phyloP scores from a whole-genome alignment of 2,797 vertebrate genomes.

The Lateolabrax maculatus region DNA sequence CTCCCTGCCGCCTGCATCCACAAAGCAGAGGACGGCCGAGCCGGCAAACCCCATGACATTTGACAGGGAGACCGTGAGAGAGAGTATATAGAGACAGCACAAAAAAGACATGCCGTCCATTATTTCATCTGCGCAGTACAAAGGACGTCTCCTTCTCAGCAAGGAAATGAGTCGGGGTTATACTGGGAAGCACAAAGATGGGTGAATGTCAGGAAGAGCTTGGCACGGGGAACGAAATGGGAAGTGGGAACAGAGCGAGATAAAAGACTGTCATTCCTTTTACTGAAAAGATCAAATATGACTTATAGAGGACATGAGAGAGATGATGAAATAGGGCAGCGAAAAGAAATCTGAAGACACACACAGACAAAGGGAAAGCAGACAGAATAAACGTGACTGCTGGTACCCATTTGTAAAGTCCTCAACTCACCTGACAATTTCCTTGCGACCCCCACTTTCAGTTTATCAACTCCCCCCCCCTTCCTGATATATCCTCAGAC shows the following conservation, averaged over 20 bases:
- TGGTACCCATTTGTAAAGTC: conserved; percentile 62
- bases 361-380: conserved; percentile 53
- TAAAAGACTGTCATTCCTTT: conserved; percentile 59
- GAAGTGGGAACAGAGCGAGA: conserved; percentile 49
- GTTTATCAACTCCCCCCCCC: conserved; percentile 37
- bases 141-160: conserved; percentile 32
- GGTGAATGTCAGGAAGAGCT: conserved; percentile 47
- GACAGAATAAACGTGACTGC: conserved; percentile 57
- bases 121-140: conserved; percentile 57
- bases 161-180: conserved; percentile 27
- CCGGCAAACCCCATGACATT: conserved; percentile 58
- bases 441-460: conserved; percentile 38
- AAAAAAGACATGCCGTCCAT: conserved; percentile 33
- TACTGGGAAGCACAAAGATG: conserved; percentile 13
- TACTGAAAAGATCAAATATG: conserved; percentile 70
- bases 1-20: conserved; percentile 43
- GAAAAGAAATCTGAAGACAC: conserved; percentile 38
- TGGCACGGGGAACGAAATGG: conserved; percentile 28
- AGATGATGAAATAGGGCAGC: conserved; percentile 56
- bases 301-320: conserved; percentile 67
- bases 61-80: conserved; percentile 31
- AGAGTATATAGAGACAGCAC: conserved; percentile 16
- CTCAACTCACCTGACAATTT: conserved; percentile 58
- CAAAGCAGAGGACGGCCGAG: conserved; percentile 37
- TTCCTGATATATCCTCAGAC: conserved; percentile 32